Evolutionary conservation across 2,797 vertebrate genomes (phyloP).

Genomic region (Cichlasoma orientale): DNA sequence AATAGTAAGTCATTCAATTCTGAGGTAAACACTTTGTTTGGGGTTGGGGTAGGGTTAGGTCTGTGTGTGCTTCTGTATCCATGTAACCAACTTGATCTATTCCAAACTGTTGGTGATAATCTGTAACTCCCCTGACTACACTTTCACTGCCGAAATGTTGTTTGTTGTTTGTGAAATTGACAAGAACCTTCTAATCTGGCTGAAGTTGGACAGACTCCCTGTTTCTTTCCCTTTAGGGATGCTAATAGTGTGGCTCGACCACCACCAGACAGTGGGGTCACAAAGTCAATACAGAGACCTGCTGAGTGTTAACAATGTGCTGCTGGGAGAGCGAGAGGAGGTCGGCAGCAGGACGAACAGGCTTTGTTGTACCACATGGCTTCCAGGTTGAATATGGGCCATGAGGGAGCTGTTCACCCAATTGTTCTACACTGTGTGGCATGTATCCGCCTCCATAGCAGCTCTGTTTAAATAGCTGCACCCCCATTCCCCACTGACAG

Average conservation of each 20-base stretch:
- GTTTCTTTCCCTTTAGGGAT: conserved; percentile 75
- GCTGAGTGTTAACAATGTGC: conserved; percentile 89
- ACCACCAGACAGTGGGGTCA: conserved; percentile 79
- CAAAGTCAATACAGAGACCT: conserved; percentile 84
- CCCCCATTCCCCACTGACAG: conserved; percentile 78
- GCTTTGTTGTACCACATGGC: conserved; percentile 91
- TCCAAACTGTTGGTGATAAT: neutral
- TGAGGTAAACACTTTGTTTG: no score
- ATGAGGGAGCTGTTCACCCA: conserved; percentile 84
- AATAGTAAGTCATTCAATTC: no score
- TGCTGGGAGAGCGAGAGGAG: conserved; percentile 67
- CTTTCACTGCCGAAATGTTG: neutral
- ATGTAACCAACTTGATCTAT: no score
- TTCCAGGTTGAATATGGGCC: conserved; percentile 83
- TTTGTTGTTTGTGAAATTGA: neutral
- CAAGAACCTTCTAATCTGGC: conserved; percentile 56
- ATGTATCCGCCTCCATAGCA: conserved; percentile 78
- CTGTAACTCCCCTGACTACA: neutral
- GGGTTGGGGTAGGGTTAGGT: no score
- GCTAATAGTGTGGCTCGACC: conserved; percentile 83
- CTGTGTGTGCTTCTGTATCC: no score
- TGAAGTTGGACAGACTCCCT: conserved; percentile 36
- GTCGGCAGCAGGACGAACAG: conserved; percentile 68
- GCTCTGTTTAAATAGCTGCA: conserved; percentile 83
- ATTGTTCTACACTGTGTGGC: conserved; percentile 83